Base-by-base conservation (phyloP, 1,140 invertebrate species). In the Caerostris darwini region DNA sequence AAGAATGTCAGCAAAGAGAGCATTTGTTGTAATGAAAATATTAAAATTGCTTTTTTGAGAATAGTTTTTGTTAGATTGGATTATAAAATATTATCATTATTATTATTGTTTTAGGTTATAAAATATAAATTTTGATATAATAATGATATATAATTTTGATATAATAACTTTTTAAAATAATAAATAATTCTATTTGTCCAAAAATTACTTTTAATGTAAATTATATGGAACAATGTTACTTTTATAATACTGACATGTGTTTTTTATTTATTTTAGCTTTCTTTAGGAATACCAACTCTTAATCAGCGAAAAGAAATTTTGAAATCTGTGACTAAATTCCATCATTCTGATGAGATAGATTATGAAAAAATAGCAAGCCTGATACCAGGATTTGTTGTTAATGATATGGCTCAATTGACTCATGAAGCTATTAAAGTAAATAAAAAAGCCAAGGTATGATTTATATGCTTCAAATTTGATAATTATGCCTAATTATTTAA, bases 381-480 rank as follows among this genome's bases (percentile, higher is more conserved):
- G 71, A 97, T 96, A 4, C 96, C 96, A 50, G 97, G 96, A 50
- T 97, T 96, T 95, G 96, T 96, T 85, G 96, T 96, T n/a, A 96
- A 96, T 82, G 97, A 97, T 95, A 95, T 97, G 14, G 94, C 95
- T 19, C 94, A 95, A 8, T 91, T 97, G 50, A 96, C 95, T 95
- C 95, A 96, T 71, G 61, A 57, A 7, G 59, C 59, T 14, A 3
- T 53, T 53, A 61, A 88, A 19, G 4, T 64, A 34, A 67, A 53
- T 7, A 88, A 12, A 17, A 17, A 64, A 7, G 17, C 6, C 34
- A 34, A 34, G 34, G 34, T 34, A 34, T 34, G 34, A 34, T 34
- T 34, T 34, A 34, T 34, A 34, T 34, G 34, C 34, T 34, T 34
- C 34, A 34, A 34, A 34, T 34, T 34, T 34, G 34, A 34, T 34